A percentile compares a stretch with the other conserved stretches of the same genome.
phyloP scores from a whole-genome alignment of 2,113 vertebrate species.

The Paralichthys olivaceus region DNA sequence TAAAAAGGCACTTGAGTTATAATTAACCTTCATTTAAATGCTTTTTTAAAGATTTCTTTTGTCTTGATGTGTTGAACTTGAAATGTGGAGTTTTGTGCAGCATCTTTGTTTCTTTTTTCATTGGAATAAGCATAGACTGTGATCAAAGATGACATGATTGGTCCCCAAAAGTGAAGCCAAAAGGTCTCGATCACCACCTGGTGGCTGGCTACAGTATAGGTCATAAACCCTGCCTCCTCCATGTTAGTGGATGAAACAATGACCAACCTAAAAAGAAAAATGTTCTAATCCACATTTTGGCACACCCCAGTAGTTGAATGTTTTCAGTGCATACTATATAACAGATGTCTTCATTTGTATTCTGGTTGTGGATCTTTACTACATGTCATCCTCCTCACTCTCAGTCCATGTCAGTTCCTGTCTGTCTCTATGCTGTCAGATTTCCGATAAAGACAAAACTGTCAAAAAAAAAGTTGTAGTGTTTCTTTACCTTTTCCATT shows the following conservation, averaged over 20 bases:
- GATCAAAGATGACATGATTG: neutral
- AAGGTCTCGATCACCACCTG: neutral
- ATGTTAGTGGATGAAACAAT: neutral
- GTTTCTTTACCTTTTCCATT: neutral
- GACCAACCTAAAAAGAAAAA: too few relatives aligned
- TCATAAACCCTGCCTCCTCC: neutral
- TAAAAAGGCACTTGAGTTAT: constrained; percentile 42
- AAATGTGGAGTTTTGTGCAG: neutral
- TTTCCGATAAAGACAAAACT: neutral
- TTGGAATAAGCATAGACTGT: neutral
- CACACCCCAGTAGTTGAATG: neutral
- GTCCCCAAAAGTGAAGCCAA: too few relatives aligned
- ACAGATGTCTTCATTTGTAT: neutral
- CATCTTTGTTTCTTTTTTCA: neutral
- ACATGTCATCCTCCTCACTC: neutral
- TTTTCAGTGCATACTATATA: neutral
- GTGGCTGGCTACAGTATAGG: neutral
- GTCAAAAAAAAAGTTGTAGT: too few relatives aligned
- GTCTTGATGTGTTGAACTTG: neutral
- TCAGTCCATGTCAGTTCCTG: neutral
- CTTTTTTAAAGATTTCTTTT: neutral
- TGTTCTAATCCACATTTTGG: too few relatives aligned
- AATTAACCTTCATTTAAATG: neutral
- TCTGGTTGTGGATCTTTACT: neutral
- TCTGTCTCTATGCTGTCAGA: neutral